Base-by-base conservation (phyloP, 2,888 invertebrate species). In the Chrysolina americana region DNA sequence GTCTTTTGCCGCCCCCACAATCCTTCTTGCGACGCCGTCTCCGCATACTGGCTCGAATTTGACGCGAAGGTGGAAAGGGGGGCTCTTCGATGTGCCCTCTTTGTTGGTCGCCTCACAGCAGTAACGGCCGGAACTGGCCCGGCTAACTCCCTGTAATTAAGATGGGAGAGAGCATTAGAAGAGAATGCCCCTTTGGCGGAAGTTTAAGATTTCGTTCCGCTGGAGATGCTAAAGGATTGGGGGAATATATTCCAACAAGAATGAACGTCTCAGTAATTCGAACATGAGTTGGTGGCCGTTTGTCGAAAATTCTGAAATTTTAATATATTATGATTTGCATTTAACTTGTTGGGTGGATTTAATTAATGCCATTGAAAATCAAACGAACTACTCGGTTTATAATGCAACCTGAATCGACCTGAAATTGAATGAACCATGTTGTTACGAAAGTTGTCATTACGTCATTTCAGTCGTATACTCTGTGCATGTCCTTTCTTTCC, bases 91-190 rank as follows among this genome's bases (percentile, higher is more conserved):
- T 82, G 94, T 94, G 15, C 95, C 95, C 82, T 95, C 92, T 81
- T 91, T 91, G 87, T 95, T 95, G 80, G 93, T 92, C 2, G 94
- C 95, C 47, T 93, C 92, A 85, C 95, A 95, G 70, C 93, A 93
- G 88, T 95, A 95, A 65, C 92, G 89, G 0, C 95, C 94, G 4
- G 93, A 93, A 64, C 93, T 91, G 71, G 90, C 90, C 62, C 95
- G 89, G 47, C 93, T 92, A 73, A 95, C 94, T 79, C 91, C 91
- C 89, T 95, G 94, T 63, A 94, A 90, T 50, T 41, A 66, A 23
- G 47, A 15, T 6, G 36, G 36, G 50, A 59, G 28, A 36, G 59
- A 36, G 59, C 23, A 59, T 59, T 59, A 59, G 59, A 59, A 28
- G 59, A 36, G 36, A 5, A 59, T 8, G 28, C 36, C 23, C 28